Conservation (phyloP, 1,140 invertebrate genomes). For the Melitaea cinxia region DNA sequence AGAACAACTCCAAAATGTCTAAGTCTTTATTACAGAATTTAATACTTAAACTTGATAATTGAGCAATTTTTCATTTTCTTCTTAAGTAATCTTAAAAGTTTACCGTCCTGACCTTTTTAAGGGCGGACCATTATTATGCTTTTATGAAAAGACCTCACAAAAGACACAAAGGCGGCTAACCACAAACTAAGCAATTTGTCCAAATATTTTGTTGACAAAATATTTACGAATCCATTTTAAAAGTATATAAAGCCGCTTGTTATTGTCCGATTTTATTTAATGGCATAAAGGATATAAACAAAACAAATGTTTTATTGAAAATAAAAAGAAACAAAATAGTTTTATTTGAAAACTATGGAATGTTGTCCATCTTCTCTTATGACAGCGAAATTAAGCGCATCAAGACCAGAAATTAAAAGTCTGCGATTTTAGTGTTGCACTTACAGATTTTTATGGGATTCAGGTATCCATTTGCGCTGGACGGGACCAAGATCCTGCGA, state of each 20-base stretch:
- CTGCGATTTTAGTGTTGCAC: slow-evolving; percentile 23
- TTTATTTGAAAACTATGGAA: slow-evolving; percentile 22
- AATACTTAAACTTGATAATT: not conserved
- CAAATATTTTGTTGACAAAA: slow-evolving; percentile 3
- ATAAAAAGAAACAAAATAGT: not conserved
- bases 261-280: not conserved
- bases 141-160: slow-evolving; percentile 1
- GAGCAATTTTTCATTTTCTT: slow-evolving; percentile 7
- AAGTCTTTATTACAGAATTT: not conserved
- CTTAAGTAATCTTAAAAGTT: slow-evolving; percentile 7
- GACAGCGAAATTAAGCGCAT: slow-evolving; percentile 25
- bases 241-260: not conserved
- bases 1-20: not conserved
- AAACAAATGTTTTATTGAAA: not conserved
- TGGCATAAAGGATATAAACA: not conserved
- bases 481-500: slow-evolving; percentile 38
- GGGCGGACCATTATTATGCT: slow-evolving; percentile 1
- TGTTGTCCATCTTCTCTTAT: slow-evolving; percentile 32
- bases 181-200: slow-evolving; percentile 3
- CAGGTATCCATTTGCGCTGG: slow-evolving; percentile 41
- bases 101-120: not conserved
- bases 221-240: not conserved
- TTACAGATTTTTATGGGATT: slow-evolving; percentile 21
- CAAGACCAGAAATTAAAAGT: slow-evolving; percentile 36
- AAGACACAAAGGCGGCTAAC: slow-evolving; percentile 4